Percentiles rank a stretch among this genome's conserved stretches.
These are phyloP conservation scores for Manis javanica DNA, from an alignment of 2,797 vertebrate genomes.

Conservation along the genomic window DNA sequence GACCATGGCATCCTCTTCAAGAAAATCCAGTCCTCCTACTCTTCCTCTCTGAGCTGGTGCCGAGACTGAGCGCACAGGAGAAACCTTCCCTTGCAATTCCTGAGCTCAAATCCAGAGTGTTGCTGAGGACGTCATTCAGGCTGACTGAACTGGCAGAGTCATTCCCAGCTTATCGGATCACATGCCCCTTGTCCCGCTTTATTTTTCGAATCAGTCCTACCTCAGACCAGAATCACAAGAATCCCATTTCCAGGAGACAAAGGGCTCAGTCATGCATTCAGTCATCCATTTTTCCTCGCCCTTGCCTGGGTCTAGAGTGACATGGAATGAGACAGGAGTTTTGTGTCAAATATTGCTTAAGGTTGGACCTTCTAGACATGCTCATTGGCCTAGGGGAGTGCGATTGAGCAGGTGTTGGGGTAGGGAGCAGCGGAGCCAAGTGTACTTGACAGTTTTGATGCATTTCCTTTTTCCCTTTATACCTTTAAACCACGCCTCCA, in stretches of 20 bases:
- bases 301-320: not conserved
- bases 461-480: not conserved
- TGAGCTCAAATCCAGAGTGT: conserved; percentile 89
- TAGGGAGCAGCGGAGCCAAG: not conserved
- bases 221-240: conserved; percentile 85
- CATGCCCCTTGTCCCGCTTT: conserved; percentile 88
- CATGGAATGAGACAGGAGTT: not conserved
- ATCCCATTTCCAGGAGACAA: conserved; percentile 84
- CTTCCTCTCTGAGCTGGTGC: conserved; percentile 59
- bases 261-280: conserved; percentile 85
- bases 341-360: not conserved
- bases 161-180: conserved; percentile 92
- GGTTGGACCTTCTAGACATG: not conserved
- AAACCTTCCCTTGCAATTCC: conserved; percentile 75
- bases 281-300: not conserved
- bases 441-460: not conserved
- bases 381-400: fast-evolving
- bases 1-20: conserved; percentile 2
- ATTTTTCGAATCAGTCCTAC: conserved; percentile 84
- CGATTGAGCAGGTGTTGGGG: not conserved
- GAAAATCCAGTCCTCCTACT: not conserved
- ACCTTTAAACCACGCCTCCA: not conserved
- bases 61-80: conserved; percentile 67
- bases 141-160: conserved; percentile 84
- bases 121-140: conserved; percentile 91